Conservation (phyloP, 1,140 invertebrate species). For the Lordiphosa clarofinis region DNA sequence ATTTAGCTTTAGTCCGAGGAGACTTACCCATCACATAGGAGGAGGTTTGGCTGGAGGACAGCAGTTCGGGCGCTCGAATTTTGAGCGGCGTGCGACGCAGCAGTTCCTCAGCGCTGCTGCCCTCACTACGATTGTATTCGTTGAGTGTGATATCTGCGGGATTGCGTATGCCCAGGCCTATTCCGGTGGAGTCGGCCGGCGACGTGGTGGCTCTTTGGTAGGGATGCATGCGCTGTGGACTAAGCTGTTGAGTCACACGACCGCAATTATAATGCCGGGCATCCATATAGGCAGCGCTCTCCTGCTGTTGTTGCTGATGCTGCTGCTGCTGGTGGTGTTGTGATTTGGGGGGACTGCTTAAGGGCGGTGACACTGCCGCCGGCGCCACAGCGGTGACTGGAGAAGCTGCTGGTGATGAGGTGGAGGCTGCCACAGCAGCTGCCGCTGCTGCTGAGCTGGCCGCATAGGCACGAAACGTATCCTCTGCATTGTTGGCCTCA, state of each 20-base stretch:
- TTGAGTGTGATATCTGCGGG: slow-evolving; percentile 75
- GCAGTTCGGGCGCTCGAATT: slow-evolving; percentile 55
- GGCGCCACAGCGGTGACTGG: slow-evolving; percentile 30
- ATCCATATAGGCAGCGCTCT: slow-evolving; percentile 37
- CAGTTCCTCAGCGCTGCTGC: slow-evolving; percentile 64
- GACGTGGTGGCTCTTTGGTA: slow-evolving; percentile 67
- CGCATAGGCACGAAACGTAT: slow-evolving; percentile 55
- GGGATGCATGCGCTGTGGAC: slow-evolving; percentile 70
- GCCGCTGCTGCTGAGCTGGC: slow-evolving; percentile 22
- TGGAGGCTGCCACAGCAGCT: slow-evolving; percentile 21
- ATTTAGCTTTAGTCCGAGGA: background rate
- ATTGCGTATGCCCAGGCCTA: slow-evolving; percentile 56
- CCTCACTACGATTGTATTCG: slow-evolving; percentile 72
- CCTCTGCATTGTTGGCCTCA: slow-evolving; percentile 59
- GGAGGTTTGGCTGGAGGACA: slow-evolving; percentile 31
- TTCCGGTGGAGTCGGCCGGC: slow-evolving; percentile 25
- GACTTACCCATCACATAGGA: slow-evolving; percentile 53
- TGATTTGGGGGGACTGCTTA: slow-evolving; percentile 68
- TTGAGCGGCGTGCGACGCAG: slow-evolving; percentile 64
- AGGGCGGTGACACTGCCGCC: slow-evolving; percentile 53
- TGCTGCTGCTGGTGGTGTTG: slow-evolving; percentile 42
- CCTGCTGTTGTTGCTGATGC: slow-evolving; percentile 27
- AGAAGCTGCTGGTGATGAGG: slow-evolving; percentile 11
- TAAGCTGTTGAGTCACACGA: slow-evolving; percentile 42
- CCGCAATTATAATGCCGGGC: slow-evolving; percentile 46